Evolutionary conservation across 2,113 vertebrate species (phyloP).

Genomic region (Synchiropus splendidus): DNA sequence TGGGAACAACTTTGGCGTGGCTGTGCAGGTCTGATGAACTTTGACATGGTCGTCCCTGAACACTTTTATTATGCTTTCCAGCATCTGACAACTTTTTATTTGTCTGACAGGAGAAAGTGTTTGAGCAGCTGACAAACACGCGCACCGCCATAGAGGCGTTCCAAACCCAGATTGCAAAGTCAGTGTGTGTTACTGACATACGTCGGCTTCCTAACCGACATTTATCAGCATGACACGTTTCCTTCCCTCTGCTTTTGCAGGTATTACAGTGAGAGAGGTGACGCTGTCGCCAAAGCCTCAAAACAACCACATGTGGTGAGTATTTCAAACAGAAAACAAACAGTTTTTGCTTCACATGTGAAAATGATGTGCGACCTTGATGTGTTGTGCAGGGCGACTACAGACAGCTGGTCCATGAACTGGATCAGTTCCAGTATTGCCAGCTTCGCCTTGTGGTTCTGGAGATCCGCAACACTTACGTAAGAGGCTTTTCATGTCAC

Average conservation of each 20-base stretch:
- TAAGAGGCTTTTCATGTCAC: slow-evolving; percentile 46
- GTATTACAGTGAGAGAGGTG: slow-evolving; percentile 82
- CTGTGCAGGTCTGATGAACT: slow-evolving; percentile 72
- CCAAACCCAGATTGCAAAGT: slow-evolving; percentile 84
- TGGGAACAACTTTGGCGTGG: slow-evolving; percentile 88
- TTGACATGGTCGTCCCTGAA: neutral
- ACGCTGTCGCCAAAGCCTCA: slow-evolving; percentile 81
- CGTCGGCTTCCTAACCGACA: neutral
- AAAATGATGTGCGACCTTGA: neutral
- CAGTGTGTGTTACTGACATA: slow-evolving; percentile 24
- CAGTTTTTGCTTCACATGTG: neutral
- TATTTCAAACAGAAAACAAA: slow-evolving; percentile 4
- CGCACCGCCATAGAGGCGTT: slow-evolving; percentile 83
- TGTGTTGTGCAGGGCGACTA: slow-evolving; percentile 73
- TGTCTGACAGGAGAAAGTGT: slow-evolving; percentile 78
- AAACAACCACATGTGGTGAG: slow-evolving; percentile 82
- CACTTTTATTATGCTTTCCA: neutral
- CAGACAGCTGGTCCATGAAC: slow-evolving; percentile 79
- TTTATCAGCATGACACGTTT: neutral
- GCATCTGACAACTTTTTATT: neutral
- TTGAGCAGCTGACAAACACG: slow-evolving; percentile 77
- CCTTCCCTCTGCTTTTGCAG: slow-evolving; percentile 41
- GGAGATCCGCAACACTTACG: slow-evolving; percentile 80
- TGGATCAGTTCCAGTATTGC: slow-evolving; percentile 77
- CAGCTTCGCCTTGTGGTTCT: slow-evolving; percentile 77